Evolutionary conservation across 2,888 invertebrate species (phyloP), one percentile per base, ranked within the genome.

Genomic region (Proisotoma minuta): DNA sequence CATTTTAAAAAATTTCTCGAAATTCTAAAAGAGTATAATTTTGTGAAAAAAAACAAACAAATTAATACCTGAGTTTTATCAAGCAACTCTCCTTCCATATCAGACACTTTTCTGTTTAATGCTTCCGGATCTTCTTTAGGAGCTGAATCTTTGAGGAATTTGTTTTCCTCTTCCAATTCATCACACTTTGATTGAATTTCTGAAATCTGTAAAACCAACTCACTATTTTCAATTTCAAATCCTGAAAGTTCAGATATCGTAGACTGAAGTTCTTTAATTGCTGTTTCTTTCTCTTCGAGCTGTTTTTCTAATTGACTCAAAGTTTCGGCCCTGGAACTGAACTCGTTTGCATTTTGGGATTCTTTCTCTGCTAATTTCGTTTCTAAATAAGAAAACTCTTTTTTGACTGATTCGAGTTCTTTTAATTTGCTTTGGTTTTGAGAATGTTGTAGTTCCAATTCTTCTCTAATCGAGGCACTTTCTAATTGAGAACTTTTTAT

Each of bases 91-190:
- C 26, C 47, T 56, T 56, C 56, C 24, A 56, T 8, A 8, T 57
- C 57, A 3, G 18, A 22, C n/a, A 57, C 10, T 34, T 57, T 23
- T 8, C 40, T 26, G 20, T 51, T 40, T 22, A 24, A 40, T 3
- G 52, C 57, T 28, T 56, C 56, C 18, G 49, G 22, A 18, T 51
- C 57, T 4, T 18, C 26, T 43, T 51, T 15, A n/a, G 43, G 43
- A 56, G n/a, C 47, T 4, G 40, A 22, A 10, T 40, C 29, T 24
- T 58, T 57, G 8, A 62, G 12, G 34, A 62, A 61, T 1, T 51
- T 29, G n/a, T 57, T 43, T 57, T 64, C 67, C 34, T 64, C 64
- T 56, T 64, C 67, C 26, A 67, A 28, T 57, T 64, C 62, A 43
- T 67, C 67, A n/a, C 59, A 59, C 24, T 62, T 57, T 3, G 62